Evolutionary conservation across 1,140 invertebrate genomes (phyloP), one percentile per base, ranked within the genome.

Genomic region (Helicoverpa armigera): DNA sequence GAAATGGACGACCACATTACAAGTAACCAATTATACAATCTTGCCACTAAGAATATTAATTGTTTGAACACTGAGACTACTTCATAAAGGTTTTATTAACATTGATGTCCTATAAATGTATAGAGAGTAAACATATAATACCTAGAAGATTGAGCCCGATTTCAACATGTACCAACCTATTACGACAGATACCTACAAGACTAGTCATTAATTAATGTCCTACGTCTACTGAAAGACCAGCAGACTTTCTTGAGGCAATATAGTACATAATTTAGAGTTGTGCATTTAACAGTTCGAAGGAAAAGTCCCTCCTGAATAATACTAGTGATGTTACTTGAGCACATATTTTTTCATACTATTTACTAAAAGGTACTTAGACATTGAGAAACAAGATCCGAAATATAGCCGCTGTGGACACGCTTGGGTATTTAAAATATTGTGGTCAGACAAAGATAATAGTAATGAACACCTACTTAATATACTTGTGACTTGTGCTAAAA

Each of bases 331-430:
- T 23, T 54, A 51, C 4, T 72, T 72, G 69, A 72, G 69, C 69
- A 53, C 43, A 43, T 43, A 65, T 16, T 72, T 63, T 29, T 72
- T 53, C 69, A 70, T 53, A 53, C 50, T 54, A 72, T 54, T 54
- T 72, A 31, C 69, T 53, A 70, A 23, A 29, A 53, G 18, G 23
- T 63, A 63, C 60, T 29, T 35, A 29, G 2, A 23, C 23, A 31
- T 31, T 63, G 60, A 63, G 14, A 53, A 13, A 53, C 2, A 51
- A 23, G 48, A 50, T n/a, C 48, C 14, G 69, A 54, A 54, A 54
- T 16, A 72, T 72, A 43, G 16, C 50, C 50, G 48, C 48, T 54
- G 69, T 14, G 12, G 69, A 54, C 50, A 54, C 69, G 50, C 31
- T 72, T n/a, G 18, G 13, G 16, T 50, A 31, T n/a, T 14, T 31